Conservation (phyloP, 2,888 invertebrate genomes). For the Tetrapedia diversipes region DNA sequence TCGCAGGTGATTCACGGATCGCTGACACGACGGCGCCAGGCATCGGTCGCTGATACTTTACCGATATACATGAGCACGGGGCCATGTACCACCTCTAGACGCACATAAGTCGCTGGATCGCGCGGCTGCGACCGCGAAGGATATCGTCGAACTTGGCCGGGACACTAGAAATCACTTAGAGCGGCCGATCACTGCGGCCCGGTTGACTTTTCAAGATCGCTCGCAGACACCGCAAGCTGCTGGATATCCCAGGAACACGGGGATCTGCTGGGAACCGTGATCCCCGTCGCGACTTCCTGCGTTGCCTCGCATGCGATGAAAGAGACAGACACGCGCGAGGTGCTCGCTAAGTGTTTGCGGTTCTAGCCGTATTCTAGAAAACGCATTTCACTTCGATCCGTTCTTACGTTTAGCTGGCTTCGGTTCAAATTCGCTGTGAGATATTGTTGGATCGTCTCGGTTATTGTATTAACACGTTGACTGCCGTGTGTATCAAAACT, state of each 20-base stretch:
- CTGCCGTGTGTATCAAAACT: too few relatives aligned
- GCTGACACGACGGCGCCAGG: conserved; percentile 53
- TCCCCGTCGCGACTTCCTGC: conserved; percentile 4
- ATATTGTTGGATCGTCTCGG: too few relatives aligned
- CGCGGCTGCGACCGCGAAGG: conserved; percentile 14
- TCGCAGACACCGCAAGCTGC: conserved; percentile 44
- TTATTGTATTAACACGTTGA: too few relatives aligned
- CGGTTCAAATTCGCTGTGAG: too few relatives aligned
- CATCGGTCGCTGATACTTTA: conserved; percentile 50
- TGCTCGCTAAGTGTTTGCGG: too few relatives aligned
- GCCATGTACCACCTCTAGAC: conserved; percentile 11
- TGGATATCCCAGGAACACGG: conserved; percentile 27
- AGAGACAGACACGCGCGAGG: not conserved
- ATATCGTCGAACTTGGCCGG: conserved; percentile 53
- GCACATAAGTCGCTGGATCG: conserved; percentile 23
- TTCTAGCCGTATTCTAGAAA: too few relatives aligned
- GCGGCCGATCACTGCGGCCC: conserved; percentile 61
- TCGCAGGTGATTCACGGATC: conserved; percentile 63
- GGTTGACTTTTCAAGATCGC: conserved; percentile 69
- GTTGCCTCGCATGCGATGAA: not conserved
- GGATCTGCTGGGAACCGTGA: conserved; percentile 50
- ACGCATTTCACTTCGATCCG: too few relatives aligned
- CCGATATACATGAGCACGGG: conserved; percentile 33
- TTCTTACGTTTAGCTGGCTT: too few relatives aligned
- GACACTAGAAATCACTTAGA: conserved; percentile 78